Base-by-base conservation (phyloP, 2,797 vertebrate genomes). In the Lepus townsendii region DNA sequence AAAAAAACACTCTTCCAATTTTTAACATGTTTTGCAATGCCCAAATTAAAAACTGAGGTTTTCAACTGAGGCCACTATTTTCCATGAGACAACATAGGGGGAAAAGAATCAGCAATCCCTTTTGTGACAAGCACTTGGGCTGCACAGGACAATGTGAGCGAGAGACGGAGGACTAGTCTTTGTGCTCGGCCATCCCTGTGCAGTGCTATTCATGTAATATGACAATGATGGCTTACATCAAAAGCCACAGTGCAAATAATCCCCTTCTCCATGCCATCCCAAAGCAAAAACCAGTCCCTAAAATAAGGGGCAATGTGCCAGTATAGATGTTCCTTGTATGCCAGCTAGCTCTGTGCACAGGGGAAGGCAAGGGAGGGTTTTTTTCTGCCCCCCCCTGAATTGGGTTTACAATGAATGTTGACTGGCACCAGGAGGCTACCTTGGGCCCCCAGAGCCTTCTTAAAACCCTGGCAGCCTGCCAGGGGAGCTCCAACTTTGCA, bases 371-470 rank as follows among this genome's bases (percentile, higher is more conserved):
- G 52, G 52, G 65, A 90, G 47, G 19, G 9, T 78, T 50, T 19
- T 83, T 14, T 35, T 38, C 32, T 68, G 26, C 3, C 0, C 13
- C 32, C n/a, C 26, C 63, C 66, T 87, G 95, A 96, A 86, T 62
- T 73, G 83, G 93, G 92, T 84, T 95, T 68, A 84, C 95, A 89
- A 91, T 95, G 95, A 92, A 78, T 38, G 72, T 32, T 91, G 95
- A 96, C 94, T 95, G 96, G 95, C 87, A 97, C 95, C 96, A 68
- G 86, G 96, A 95, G 96, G 96, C 95, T 87, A 89, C 94, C 95
- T 95, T 80, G 95, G 92, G 95, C 95, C 96, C 91, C 97, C 75
- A 94, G 97, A 94, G 96, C 93, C 96, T 79, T 91, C 97, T 97
- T 96, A 95, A 96, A 92, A 60, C 83, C 91, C 94, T 97, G 97